Evolutionary conservation across 2,888 invertebrate species (phyloP).

Genomic region (Eugnorisma glareosa): DNA sequence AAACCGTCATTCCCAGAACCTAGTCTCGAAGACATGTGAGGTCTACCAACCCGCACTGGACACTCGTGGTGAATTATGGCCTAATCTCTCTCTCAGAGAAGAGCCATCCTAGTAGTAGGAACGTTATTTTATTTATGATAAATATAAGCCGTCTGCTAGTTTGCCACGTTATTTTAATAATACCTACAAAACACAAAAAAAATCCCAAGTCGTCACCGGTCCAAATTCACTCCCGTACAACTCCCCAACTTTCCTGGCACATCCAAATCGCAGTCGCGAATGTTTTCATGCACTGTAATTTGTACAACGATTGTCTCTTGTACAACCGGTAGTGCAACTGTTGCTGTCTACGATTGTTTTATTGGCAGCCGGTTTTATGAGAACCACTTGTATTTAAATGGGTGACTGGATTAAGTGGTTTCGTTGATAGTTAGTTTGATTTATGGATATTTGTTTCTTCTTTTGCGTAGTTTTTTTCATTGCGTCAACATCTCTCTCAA

Average conservation of each 20-base stretch:
- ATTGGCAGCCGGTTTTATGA: conserved; percentile 63
- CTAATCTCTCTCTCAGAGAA: too few relatives aligned
- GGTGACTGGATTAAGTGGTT: conserved; percentile 52
- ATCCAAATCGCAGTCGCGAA: conserved; percentile 74
- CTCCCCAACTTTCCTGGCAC: conserved; percentile 76
- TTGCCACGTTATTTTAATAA: too few relatives aligned
- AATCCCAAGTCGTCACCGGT: not conserved
- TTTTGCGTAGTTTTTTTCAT: not conserved
- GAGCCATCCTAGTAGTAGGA: too few relatives aligned
- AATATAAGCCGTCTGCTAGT: too few relatives aligned
- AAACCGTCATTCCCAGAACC: too few relatives aligned
- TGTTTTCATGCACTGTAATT: conserved; percentile 79
- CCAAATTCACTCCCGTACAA: conserved; percentile 20
- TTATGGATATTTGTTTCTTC: conserved; percentile 1
- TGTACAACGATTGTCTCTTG: conserved; percentile 75
- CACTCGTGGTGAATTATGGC: too few relatives aligned
- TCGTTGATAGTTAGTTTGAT: conserved; percentile 35
- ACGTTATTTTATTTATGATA: too few relatives aligned
- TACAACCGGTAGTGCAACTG: conserved; percentile 72
- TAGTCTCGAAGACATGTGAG: too few relatives aligned
- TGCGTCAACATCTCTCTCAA: not conserved
- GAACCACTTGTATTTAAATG: conserved; percentile 53
- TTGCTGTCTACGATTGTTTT: conserved; percentile 70
- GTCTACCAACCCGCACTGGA: too few relatives aligned
- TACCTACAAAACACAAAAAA: too few relatives aligned